A percentile compares a stretch with the other conserved stretches of the same genome.
Evolutionary conservation across 2,113 vertebrate genomes (phyloP).

Genomic region (Heterochromis multidens): DNA sequence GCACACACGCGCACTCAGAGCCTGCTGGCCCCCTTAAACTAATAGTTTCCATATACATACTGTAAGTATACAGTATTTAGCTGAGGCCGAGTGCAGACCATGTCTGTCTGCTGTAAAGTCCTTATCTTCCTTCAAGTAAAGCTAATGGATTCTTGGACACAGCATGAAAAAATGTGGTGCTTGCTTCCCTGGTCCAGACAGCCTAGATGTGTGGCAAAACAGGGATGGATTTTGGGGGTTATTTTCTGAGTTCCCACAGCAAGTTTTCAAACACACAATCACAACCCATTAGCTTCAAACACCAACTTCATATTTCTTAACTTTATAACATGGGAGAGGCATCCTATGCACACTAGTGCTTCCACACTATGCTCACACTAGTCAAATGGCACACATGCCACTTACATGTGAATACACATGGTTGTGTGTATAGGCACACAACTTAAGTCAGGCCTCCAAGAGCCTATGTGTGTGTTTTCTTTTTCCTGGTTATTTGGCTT

Average conservation of each 20-base stretch:
- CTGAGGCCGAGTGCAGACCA: conserved; percentile 28
- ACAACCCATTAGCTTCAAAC: neutral
- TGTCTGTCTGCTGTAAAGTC: conserved; percentile 53
- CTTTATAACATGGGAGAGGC: no score
- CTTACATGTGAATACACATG: conserved; percentile 62
- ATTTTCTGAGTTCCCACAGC: neutral
- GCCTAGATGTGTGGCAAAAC: conserved; percentile 9
- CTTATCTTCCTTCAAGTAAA: conserved; percentile 37
- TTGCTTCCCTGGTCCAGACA: conserved; percentile 9
- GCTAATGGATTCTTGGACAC: conserved; percentile 22
- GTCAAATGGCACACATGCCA: conserved; percentile 60
- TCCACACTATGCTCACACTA: conserved; percentile 36
- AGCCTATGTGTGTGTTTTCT: conserved; percentile 55
- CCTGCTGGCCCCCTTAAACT: conserved; percentile 53
- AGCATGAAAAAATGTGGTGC: conserved; percentile 33
- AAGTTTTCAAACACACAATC: neutral
- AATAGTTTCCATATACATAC: conserved; percentile 62
- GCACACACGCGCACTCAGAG: conserved; percentile 7
- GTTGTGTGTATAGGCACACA: conserved; percentile 51
- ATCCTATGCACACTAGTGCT: no score
- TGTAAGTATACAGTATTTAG: conserved; percentile 58
- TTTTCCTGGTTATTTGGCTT: conserved; percentile 55
- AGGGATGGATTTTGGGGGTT: neutral
- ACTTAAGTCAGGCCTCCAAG: conserved; percentile 56
- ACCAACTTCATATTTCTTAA: neutral